Base-by-base conservation (phyloP, 2,113 vertebrate species). In the Passer domesticus region DNA sequence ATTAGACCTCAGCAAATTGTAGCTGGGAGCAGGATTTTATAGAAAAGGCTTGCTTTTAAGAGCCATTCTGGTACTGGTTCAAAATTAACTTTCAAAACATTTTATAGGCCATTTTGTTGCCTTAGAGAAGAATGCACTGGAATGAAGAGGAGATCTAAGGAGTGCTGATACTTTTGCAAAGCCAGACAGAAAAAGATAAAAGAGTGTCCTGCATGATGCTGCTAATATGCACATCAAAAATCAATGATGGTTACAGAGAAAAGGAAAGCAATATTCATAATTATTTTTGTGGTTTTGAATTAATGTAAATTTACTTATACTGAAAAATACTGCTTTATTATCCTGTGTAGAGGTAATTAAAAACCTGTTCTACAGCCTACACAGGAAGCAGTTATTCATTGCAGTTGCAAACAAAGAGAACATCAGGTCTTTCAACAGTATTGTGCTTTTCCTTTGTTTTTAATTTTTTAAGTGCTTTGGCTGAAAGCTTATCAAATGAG, bases 1-100 rank as follows among this genome's bases (percentile, higher is more conserved):
- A 90, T 97, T 96, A 97, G 88, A 90, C 66, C 59, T 92, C 92
- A 95, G 76, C 62, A 96, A 92, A 95, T 95, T 96, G 95, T 97
- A 96, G 95, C 97, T 96, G 90, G 96, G 94, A 97, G 97, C 92
- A 95, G 70, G 69, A 86, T 96, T 96, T 97, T 92, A 86, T 80
- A 88, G 83, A 50, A 86, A 67, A 85, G 78, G 35, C 81, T 95
- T 87, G 94, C 94, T 96, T 96, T 96, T 96, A 96, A 96, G 79
- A 94, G 83, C 77, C 77, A 70, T 91, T 95, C 69, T 89, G 82
- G 77, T 91, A 66, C 60, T 91, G 64, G 53, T 76, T 94, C 59
- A 94, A 88, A 94, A 95, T 95, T 74, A 89, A 96, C 87, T 87
- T 94, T 89, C 50, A 83, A 69, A 95, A 94, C 81, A 70, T 92